Conservation (phyloP, 2,888 invertebrate genomes). For the Gerris lacustris region DNA sequence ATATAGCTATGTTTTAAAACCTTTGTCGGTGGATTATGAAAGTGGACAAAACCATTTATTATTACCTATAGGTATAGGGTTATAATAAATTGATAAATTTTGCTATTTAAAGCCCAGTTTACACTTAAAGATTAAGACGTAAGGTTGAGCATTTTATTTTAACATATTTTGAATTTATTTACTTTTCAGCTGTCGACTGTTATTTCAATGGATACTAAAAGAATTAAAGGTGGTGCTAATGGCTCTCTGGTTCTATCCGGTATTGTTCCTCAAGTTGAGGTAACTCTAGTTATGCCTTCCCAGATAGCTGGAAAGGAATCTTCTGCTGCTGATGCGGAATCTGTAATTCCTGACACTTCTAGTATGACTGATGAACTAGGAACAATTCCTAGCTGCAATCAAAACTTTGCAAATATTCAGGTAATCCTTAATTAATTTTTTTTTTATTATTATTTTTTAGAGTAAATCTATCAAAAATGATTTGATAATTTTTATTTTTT, state of each 20-base stretch:
- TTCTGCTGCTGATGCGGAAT: constrained; percentile 70
- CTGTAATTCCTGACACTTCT: constrained; percentile 71
- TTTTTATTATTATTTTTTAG: not conserved
- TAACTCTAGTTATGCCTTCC: constrained; percentile 71
- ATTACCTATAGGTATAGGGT: no score
- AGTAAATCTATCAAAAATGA: no score
- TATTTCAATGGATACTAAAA: constrained; percentile 61
- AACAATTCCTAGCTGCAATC: constrained; percentile 41
- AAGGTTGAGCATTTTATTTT: no score
- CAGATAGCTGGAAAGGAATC: constrained; percentile 75
- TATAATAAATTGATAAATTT: no score
- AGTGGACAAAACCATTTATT: no score
- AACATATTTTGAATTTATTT: not conserved
- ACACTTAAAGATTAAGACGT: no score
- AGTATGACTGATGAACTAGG: constrained; percentile 65
- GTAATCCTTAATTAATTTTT: constrained; percentile 18
- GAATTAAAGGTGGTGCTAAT: constrained; percentile 45
- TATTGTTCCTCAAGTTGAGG: constrained; percentile 71
- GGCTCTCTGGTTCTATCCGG: constrained; percentile 55
- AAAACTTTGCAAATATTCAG: constrained; percentile 29
- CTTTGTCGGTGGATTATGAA: no score
- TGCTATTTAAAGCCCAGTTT: no score
- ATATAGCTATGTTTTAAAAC: no score
- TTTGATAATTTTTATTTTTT: not conserved
- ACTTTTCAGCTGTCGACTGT: constrained; percentile 50